phyloP scores from a whole-genome alignment of 2,113 vertebrate species.

The Dicerorhinus sumatrensis region DNA sequence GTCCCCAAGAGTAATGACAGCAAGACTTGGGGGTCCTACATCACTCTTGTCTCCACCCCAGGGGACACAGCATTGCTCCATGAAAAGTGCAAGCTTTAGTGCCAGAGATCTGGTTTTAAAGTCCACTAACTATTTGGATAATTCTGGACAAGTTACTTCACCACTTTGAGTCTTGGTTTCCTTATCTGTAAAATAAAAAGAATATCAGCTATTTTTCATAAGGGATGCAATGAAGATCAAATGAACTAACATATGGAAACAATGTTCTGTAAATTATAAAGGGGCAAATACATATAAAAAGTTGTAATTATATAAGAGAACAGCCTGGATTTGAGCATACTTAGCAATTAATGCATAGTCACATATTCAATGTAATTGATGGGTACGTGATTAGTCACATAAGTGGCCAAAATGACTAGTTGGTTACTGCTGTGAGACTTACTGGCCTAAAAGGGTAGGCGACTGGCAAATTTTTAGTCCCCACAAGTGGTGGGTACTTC shows the following conservation, averaged over 20 bases:
- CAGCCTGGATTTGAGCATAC: not conserved
- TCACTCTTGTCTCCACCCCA: not conserved
- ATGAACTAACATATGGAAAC: not conserved
- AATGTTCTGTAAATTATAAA: not conserved
- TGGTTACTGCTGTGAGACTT: not conserved
- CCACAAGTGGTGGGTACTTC: not conserved
- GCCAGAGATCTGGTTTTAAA: not conserved
- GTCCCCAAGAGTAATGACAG: not conserved
- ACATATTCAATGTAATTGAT: not conserved
- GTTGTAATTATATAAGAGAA: not conserved
- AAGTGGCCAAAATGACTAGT: not conserved
- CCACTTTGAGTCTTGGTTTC: not conserved
- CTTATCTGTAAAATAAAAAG: slow-evolving; percentile 19
- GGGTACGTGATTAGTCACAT: not conserved
- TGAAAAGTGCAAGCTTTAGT: not conserved
- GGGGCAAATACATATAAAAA: not conserved
- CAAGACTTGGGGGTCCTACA: not conserved
- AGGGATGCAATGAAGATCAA: not conserved
- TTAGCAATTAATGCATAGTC: not conserved
- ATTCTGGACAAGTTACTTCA: not conserved
- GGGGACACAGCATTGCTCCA: not conserved
- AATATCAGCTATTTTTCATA: not conserved
- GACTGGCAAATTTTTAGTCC: not conserved
- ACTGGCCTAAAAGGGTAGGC: not conserved
- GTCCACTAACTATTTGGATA: not conserved